Evolutionary conservation across 2,113 vertebrate species (phyloP).

Genomic region (Rostratula benghalensis): DNA sequence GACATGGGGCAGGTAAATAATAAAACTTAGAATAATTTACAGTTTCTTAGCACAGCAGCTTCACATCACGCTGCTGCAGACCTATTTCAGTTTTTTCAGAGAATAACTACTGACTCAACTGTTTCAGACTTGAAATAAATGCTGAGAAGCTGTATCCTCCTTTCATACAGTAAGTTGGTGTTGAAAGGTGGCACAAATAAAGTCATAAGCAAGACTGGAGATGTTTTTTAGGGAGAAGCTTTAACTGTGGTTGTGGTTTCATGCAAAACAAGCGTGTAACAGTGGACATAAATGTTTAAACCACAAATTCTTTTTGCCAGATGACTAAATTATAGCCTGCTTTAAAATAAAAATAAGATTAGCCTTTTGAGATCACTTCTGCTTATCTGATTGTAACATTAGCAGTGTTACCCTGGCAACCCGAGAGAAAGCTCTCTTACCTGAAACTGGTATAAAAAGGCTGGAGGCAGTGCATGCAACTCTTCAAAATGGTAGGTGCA

Average conservation of each 20-base stretch:
- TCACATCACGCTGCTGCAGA: not conserved
- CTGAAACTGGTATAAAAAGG: not conserved
- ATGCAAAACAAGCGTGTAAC: not conserved
- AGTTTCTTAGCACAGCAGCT: not conserved
- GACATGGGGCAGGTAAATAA: not conserved
- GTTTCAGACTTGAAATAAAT: not conserved
- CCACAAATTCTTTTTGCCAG: not conserved
- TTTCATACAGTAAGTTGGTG: not conserved
- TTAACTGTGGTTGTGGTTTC: not conserved
- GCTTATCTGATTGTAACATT: not conserved
- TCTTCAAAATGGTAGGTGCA: not conserved
- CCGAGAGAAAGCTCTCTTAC: not conserved
- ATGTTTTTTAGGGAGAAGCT: not conserved
- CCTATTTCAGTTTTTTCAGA: not conserved
- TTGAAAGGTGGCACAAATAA: not conserved
- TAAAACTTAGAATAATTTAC: not conserved
- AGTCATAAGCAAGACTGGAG: not conserved
- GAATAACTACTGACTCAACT: too few species aligned
- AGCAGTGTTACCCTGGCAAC: not conserved
- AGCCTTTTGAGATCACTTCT: not conserved
- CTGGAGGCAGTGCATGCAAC: not conserved
- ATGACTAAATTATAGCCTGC: not conserved
- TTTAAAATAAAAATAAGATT: not conserved
- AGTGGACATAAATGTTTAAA: not conserved
- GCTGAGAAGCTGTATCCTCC: not conserved